Percentiles rank a stretch among this genome's conserved stretches.
These are phyloP conservation scores for Neoniphon sammara DNA, from an alignment of 2,797 vertebrate species.

Conservation along the genomic window DNA sequence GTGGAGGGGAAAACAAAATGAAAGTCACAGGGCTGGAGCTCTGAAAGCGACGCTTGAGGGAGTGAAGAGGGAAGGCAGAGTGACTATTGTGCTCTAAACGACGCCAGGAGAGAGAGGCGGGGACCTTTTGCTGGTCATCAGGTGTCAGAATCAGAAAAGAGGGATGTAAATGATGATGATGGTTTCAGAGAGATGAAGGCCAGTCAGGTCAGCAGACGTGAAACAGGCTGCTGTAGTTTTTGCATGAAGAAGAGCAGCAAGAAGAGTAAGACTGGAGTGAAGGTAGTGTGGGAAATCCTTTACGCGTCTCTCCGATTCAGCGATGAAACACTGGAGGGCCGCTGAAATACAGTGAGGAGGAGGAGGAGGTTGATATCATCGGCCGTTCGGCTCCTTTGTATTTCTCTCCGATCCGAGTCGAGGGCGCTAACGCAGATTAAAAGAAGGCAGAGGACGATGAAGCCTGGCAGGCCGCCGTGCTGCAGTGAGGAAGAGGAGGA, in stretches of 20 bases:
- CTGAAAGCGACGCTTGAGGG: not conserved
- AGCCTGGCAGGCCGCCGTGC: too few species aligned
- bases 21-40: too few species aligned
- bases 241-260: not conserved
- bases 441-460: too few species aligned
- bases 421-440: too few species aligned
- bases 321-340: too few species aligned
- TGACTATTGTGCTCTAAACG: constrained; percentile 14
- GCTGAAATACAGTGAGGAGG: too few species aligned
- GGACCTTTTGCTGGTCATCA: not conserved
- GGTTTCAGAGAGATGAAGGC: not conserved
- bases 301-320: not conserved
- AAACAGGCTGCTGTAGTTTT: not conserved
- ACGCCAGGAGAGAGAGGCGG: not conserved
- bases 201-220: not conserved
- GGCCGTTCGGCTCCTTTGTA: too few species aligned
- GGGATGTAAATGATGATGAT: not conserved
- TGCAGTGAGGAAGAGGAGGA: not conserved
- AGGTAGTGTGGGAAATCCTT: too few species aligned
- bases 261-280: not conserved
- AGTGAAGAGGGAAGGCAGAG: not conserved
- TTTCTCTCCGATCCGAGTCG: too few species aligned
- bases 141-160: not conserved
- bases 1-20: too few species aligned
- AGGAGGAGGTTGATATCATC: too few species aligned